Conservation (phyloP, 2,797 vertebrate genomes). For the Gambusia yucatana region DNA sequence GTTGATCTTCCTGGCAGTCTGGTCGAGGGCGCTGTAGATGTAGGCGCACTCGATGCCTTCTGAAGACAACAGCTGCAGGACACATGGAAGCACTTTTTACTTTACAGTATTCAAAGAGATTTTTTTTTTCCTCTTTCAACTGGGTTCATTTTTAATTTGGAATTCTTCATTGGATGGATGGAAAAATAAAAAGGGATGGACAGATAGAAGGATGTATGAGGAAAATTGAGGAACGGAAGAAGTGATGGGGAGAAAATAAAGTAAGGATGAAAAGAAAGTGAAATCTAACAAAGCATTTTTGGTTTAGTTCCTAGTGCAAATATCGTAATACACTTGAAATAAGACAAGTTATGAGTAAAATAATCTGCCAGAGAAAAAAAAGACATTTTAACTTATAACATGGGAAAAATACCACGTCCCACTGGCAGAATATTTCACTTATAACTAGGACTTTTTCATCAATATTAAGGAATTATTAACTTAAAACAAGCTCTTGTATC, state of each 20-base stretch:
- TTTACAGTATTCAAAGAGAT: neutral
- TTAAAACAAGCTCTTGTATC: too few relatives aligned
- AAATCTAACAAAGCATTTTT: too few relatives aligned
- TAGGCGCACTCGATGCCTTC: conserved; percentile 90
- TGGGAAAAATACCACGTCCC: too few relatives aligned
- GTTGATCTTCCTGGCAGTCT: conserved; percentile 98
- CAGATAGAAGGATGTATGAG: neutral
- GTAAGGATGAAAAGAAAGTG: neutral
- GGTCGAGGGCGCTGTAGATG: conserved; percentile 97
- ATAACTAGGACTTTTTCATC: too few relatives aligned
- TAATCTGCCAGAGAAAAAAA: too few relatives aligned
- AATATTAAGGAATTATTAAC: too few relatives aligned
- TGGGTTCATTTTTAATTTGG: neutral
- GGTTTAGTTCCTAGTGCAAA: too few relatives aligned
- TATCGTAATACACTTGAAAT: neutral
- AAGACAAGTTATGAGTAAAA: too few relatives aligned
- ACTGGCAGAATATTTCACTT: too few relatives aligned
- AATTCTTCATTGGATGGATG: neutral
- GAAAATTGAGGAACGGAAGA: neutral
- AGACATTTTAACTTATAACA: too few relatives aligned
- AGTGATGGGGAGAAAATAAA: neutral
- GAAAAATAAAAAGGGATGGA: neutral
- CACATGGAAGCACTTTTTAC: neutral
- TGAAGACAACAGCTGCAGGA: conserved; percentile 81
- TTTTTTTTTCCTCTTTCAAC: neutral